Evolutionary conservation across 1,140 invertebrate species (phyloP).

Genomic region (Nasonia vitripennis): DNA sequence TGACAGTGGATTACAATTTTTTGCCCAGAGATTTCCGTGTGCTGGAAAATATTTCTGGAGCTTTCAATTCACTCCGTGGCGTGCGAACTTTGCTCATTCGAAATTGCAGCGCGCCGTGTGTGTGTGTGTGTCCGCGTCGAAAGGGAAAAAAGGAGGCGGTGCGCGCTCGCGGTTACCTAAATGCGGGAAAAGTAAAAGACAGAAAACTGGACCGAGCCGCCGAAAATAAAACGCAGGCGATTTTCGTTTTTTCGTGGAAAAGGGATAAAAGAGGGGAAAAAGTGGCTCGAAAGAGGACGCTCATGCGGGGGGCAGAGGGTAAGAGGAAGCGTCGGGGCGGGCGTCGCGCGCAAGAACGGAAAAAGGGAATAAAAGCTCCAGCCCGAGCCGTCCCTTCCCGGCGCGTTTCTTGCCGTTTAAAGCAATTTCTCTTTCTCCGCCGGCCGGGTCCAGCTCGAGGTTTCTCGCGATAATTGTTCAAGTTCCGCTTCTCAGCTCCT

Average conservation of each 20-base stretch:
- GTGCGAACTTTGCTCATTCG: no score
- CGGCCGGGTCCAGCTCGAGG: not conserved
- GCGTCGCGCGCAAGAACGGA: not conserved
- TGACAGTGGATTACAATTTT: no score
- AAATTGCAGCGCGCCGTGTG: not conserved
- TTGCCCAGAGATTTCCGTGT: no score
- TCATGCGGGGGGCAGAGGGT: not conserved
- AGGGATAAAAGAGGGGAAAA: not conserved
- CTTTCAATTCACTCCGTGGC: not conserved
- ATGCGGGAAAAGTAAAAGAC: not conserved
- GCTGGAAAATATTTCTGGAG: no score
- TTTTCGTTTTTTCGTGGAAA: not conserved
- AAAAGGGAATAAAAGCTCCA: conserved; percentile 8
- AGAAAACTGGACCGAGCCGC: not conserved
- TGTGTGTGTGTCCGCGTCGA: not conserved
- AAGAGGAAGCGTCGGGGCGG: not conserved
- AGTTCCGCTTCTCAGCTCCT: conserved; percentile 12
- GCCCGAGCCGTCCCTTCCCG: not conserved
- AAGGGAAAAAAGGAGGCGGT: not conserved
- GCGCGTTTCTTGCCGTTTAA: conserved; percentile 33
- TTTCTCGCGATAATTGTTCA: conserved; percentile 44
- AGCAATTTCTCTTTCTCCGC: conserved; percentile 39
- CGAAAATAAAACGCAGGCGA: not conserved
- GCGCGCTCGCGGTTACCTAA: not conserved
- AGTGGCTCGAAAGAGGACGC: not conserved